Conservation (phyloP, 2,888 invertebrate genomes). For the Chirona hameri region DNA sequence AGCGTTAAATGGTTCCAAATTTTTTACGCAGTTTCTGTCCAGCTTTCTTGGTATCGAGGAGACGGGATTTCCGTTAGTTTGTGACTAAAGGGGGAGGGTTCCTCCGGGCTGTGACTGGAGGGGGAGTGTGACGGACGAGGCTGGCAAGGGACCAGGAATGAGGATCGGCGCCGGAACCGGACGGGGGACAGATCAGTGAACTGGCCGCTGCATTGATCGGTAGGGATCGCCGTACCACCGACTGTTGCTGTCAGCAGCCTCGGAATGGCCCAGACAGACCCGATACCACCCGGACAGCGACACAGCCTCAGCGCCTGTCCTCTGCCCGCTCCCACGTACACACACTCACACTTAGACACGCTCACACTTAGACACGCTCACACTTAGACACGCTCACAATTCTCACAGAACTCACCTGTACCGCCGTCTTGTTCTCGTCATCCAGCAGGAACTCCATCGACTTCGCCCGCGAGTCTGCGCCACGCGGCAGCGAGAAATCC, state of each 20-base stretch:
- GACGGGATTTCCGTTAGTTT: no score
- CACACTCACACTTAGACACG: neutral
- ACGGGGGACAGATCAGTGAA: no score
- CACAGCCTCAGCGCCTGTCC: conserved; percentile 40
- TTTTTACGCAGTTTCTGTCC: no score
- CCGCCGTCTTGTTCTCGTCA: conserved; percentile 81
- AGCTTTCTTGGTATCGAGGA: no score
- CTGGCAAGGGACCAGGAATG: no score
- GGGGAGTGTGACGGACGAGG: no score
- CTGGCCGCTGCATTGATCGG: no score
- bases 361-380: conserved; percentile 31
- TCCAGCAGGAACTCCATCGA: conserved; percentile 94
- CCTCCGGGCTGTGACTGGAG: no score
- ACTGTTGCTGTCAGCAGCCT: neutral
- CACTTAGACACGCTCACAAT: conserved; percentile 30
- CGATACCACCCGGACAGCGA: conserved; percentile 4
- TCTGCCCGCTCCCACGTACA: conserved; percentile 33
- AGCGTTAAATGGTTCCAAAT: no score
- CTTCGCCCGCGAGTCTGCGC: conserved; percentile 55
- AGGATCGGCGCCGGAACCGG: no score
- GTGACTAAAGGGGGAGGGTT: no score
- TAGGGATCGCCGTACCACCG: no score
- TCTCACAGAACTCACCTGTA: conserved; percentile 64
- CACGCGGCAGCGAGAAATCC: conserved; percentile 36
- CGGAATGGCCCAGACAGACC: neutral